phyloP scores from a whole-genome alignment of 2,113 vertebrate genomes.

The Rissa tridactyla region DNA sequence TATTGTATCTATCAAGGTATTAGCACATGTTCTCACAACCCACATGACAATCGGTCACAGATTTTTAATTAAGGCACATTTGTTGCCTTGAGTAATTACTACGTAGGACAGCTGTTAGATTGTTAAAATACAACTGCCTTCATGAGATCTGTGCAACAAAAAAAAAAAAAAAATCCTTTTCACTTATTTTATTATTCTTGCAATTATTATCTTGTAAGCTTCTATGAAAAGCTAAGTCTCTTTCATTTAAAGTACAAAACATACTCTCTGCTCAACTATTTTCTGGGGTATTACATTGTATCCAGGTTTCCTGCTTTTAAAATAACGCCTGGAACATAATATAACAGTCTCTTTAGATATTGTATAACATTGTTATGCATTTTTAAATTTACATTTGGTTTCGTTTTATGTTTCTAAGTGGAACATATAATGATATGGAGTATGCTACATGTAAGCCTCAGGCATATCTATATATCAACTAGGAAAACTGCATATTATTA shows the following conservation, averaged over 20 bases:
- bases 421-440: constrained; percentile 14
- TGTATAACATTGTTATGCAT: background rate
- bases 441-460: background rate
- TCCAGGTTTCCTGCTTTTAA: background rate
- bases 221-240: background rate
- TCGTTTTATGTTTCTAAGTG: constrained; percentile 9
- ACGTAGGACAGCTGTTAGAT: background rate
- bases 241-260: background rate
- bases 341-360: background rate
- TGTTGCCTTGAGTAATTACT: background rate
- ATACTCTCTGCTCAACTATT: background rate
- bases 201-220: background rate
- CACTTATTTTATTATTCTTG: background rate
- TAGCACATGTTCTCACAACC: background rate
- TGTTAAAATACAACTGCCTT: background rate
- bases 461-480: background rate
- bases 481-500: constrained; percentile 40
- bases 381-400: constrained; percentile 19
- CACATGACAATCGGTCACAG: background rate
- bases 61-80: background rate
- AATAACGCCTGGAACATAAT: background rate
- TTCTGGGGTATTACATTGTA: background rate
- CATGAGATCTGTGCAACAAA: background rate
- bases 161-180: background rate
- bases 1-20: background rate